These are phyloP conservation scores for Zaprionus vittiger DNA, from an alignment of 1,140 invertebrate genomes.

Conservation along the genomic window DNA sequence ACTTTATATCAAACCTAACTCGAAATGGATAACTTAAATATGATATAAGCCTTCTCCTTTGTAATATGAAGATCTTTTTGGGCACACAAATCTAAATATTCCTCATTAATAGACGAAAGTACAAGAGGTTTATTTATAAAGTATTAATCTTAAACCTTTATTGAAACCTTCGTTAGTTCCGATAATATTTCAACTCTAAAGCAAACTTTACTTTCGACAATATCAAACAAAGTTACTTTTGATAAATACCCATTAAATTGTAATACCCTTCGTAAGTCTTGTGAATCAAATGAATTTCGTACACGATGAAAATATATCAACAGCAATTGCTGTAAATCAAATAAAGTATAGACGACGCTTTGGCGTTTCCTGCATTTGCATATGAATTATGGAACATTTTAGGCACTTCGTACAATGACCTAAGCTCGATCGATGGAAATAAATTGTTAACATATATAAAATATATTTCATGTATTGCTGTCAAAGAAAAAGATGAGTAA, in stretches of 20 bases:
- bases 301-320: constrained; percentile 45
- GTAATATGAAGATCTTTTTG: no score
- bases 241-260: not conserved
- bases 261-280: constrained; percentile 11
- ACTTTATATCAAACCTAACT: no score
- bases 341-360: constrained; percentile 49
- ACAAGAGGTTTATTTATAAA: no score
- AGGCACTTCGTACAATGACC: constrained; percentile 25
- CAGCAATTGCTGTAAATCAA: constrained; percentile 72
- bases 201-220: not conserved
- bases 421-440: constrained; percentile 9
- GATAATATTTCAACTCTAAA: no score
- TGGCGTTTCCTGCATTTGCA: constrained; percentile 23
- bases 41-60: no score
- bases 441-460: constrained; percentile 15
- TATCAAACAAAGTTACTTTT: not conserved
- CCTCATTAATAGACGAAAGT: no score
- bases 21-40: no score
- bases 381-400: constrained; percentile 25
- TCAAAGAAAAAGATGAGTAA: not conserved
- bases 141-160: no score
- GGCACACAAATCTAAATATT: no score
- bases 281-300: constrained; percentile 18
- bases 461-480: not conserved
- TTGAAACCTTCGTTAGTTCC: no score